phyloP scores from a whole-genome alignment of 2,888 invertebrate genomes.

The Meganola albula region DNA sequence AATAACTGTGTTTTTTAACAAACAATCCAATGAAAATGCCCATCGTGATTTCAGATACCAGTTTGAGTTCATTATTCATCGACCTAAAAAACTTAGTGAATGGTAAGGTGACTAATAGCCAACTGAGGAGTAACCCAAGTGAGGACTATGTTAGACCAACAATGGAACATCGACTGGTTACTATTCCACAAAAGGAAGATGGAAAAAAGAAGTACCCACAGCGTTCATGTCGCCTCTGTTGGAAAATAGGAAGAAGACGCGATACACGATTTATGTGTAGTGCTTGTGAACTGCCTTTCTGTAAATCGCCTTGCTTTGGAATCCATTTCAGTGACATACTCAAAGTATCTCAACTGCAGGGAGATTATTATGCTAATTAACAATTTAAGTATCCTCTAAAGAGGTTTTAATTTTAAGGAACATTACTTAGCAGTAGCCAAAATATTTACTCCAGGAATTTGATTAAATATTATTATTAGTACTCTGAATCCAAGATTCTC shows the following conservation, averaged over 20 bases:
- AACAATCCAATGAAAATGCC: slow-evolving; percentile 67
- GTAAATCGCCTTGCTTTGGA: slow-evolving; percentile 72
- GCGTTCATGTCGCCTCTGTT: slow-evolving; percentile 70
- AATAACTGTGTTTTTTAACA: slow-evolving; percentile 26
- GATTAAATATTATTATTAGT: slow-evolving; percentile 22
- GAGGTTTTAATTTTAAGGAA: slow-evolving; percentile 34
- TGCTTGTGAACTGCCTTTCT: slow-evolving; percentile 69
- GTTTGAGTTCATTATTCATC: slow-evolving; percentile 70
- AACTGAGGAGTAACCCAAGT: slow-evolving; percentile 46
- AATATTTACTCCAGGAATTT: slow-evolving; percentile 11
- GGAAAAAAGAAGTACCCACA: slow-evolving; percentile 76
- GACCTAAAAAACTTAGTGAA: slow-evolving; percentile 74
- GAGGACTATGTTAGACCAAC: slow-evolving; percentile 53
- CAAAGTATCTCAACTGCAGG: slow-evolving; percentile 64
- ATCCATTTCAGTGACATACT: slow-evolving; percentile 68
- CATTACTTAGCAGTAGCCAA: slow-evolving; percentile 14
- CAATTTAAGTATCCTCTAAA: slow-evolving; percentile 32
- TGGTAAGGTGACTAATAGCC: slow-evolving; percentile 61
- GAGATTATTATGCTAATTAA: slow-evolving; percentile 67
- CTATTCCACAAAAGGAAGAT: slow-evolving; percentile 75
- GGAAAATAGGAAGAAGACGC: slow-evolving; percentile 68
- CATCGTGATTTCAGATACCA: slow-evolving; percentile 77
- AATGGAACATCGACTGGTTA: slow-evolving; percentile 62
- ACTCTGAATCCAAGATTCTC: slow-evolving; percentile 47
- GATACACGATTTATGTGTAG: slow-evolving; percentile 74